phyloP scores from a whole-genome alignment of 2,797 vertebrate genomes.

The Pseudochaenichthys georgianus region DNA sequence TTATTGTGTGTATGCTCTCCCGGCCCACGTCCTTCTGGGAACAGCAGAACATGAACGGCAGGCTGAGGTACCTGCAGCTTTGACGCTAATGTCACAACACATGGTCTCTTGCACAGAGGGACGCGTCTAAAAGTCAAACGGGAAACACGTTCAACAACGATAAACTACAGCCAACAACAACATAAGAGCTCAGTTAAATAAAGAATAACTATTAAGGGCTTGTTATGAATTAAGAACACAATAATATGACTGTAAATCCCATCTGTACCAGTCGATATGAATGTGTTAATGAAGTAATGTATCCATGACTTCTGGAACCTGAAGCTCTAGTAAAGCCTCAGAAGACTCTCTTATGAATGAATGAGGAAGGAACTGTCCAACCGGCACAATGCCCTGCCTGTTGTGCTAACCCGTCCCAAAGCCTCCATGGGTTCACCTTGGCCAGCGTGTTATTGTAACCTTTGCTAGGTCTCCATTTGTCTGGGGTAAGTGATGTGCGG shows the following conservation, averaged over 20 bases:
- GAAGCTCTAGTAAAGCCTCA: slow-evolving; percentile 9
- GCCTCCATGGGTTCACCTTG: slow-evolving; percentile 28
- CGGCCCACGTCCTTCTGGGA: too few relatives aligned
- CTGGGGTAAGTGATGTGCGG: slow-evolving; percentile 62
- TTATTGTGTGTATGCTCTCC: too few relatives aligned
- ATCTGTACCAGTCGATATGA: slow-evolving; percentile 21
- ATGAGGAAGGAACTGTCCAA: slow-evolving; percentile 33
- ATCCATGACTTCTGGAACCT: slow-evolving; percentile 33
- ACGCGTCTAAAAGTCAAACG: too few relatives aligned
- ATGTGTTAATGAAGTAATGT: slow-evolving; percentile 23
- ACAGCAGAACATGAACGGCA: too few relatives aligned
- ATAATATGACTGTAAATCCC: not conserved
- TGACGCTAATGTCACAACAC: too few relatives aligned
- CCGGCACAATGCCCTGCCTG: slow-evolving; percentile 44
- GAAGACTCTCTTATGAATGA: slow-evolving; percentile 1
- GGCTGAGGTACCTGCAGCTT: too few relatives aligned
- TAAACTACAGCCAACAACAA: not conserved
- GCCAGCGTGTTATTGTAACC: slow-evolving; percentile 77
- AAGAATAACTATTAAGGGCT: not conserved
- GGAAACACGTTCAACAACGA: not conserved
- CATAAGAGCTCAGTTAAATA: not conserved
- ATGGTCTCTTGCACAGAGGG: too few relatives aligned
- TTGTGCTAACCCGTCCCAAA: slow-evolving; percentile 61
- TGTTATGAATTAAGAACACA: not conserved
- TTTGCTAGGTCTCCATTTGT: slow-evolving; percentile 67